Base-by-base conservation (phyloP, 2,113 vertebrate genomes). In the Vanacampus margaritifer region DNA sequence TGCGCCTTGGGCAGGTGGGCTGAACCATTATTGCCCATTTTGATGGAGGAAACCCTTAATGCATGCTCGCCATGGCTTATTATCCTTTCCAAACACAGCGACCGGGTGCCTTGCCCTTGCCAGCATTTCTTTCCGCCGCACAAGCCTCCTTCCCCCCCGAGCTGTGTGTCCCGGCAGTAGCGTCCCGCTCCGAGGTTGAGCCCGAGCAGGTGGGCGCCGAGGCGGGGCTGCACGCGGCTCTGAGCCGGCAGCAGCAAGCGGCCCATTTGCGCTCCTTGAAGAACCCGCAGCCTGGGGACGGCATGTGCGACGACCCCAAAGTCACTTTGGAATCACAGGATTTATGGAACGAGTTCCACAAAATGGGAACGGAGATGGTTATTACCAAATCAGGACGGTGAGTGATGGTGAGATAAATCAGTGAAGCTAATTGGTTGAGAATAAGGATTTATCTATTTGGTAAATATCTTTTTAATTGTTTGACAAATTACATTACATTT, bases 321-420 rank as follows among this genome's bases (percentile, higher is more conserved):
- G 96, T 98, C 68, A 96, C 90, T 6, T 90, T 99, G 84, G 96
- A 98, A 51, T 94, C 95, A n/a, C 94, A 95, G 71, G 93, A 94
- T 63, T 90, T 99, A 14, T 99, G 97, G 97, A 94, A 94, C 83
- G 94, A 97, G 78, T 99, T 99, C 79, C 95, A 99, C 84, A 95
- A 97, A 84, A 91, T 95, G 78, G 96, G 96, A 64, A 99, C 97
- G 0, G 97, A 99, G 87, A 99, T 99, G 96, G 97, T 99, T 64
- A 97, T 99, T 85, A 99, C 97, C 58, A 98, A 98, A 74, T 98
- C 97, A 0, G 97, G 97, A 84, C 96, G 97, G 97, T 97, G 90
- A 88, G 83, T 64, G 51, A 9, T 23, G 24, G 24, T 14, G 13
- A 14, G 3, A 56, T 32, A 5, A 32, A 28, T 28, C 26, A 1